Base-by-base conservation (phyloP, 2,113 vertebrate genomes). In the Scartelaos histophorus region DNA sequence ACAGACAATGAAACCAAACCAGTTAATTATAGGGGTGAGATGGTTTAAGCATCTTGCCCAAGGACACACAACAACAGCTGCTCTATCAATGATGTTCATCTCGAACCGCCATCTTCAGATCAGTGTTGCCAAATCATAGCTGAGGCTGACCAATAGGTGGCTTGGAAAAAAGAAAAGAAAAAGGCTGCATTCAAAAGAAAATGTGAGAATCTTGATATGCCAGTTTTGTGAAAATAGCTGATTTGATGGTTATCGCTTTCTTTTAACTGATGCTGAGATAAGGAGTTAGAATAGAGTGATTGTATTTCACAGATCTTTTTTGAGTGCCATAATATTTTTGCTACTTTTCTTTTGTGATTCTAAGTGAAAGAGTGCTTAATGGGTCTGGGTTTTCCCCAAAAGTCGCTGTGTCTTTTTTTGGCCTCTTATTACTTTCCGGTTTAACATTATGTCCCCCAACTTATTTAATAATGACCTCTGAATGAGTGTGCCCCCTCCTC, bases 391-490 rank as follows among this genome's bases (percentile, higher is more conserved):
- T 79, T 71, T 86, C 46, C 72, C 1, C 38, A 69, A 25, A 43
- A 46, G 71, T 35, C 1, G 67, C 3, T 22, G 46, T 53, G 7
- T 54, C 34, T 61, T 77, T 67, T 74, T 70, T 75, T 4, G 19
- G 7, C 61, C 43, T 5, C 71, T 70, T 1, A 3, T 34, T 69
- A 73, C 81, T 74, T 83, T 74, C 66, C 38, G 1, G 67, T 81
- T 78, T 83, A 79, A 10, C 73, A 49, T 76, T 70, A 25, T 71
- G 58, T 81, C 68, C 80, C 73, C 64, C 51, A 34, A 71, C 72
- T 86, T 81, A 73, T 82, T 82, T 79, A 53, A 82, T 73, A 83
- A 78, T 83, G 82, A 70, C 56, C 16, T 17, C 69, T 76, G 54
- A 25, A 77, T 47, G 35, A 57, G 22, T 29, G 38, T 2, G 45